These are phyloP conservation scores for Tinamus major DNA, from an alignment of 2,797 vertebrate genomes.

Conservation along the genomic window DNA sequence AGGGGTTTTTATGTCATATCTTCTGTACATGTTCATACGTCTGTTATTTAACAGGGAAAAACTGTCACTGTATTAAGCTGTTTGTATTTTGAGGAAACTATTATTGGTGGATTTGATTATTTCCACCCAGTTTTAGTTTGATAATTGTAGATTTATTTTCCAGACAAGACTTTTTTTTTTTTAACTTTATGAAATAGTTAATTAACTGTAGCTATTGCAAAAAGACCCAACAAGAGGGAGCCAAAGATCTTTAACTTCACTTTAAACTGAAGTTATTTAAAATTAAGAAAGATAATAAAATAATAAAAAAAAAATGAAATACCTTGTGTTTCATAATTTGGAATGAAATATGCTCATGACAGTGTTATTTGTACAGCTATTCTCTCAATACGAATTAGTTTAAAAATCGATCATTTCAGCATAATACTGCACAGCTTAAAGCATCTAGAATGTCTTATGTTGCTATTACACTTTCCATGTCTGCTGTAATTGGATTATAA, in stretches of 20 bases:
- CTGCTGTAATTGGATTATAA: conserved; percentile 44
- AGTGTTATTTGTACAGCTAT: not conserved
- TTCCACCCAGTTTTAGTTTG: not conserved
- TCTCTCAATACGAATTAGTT: conserved; percentile 41
- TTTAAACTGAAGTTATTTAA: not conserved
- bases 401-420: not conserved
- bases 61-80: not conserved
- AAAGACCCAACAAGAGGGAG: not conserved
- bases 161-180: not conserved
- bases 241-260: not conserved
- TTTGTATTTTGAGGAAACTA: not conserved
- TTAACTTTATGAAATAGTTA: not conserved
- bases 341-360: not conserved
- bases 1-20: not conserved
- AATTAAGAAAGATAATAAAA: not conserved
- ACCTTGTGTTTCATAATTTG: not conserved
- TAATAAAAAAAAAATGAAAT: not conserved
- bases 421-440: conserved; percentile 32
- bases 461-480: not conserved
- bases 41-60: not conserved
- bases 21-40: not conserved
- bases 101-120: not conserved
- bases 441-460: not conserved
- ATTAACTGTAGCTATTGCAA: not conserved
- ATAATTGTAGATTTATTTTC: not conserved